Percentiles rank a stretch among this genome's conserved stretches.
Evolutionary conservation across 2,113 vertebrate species (phyloP).

Genomic region (Oceanites oceanicus): DNA sequence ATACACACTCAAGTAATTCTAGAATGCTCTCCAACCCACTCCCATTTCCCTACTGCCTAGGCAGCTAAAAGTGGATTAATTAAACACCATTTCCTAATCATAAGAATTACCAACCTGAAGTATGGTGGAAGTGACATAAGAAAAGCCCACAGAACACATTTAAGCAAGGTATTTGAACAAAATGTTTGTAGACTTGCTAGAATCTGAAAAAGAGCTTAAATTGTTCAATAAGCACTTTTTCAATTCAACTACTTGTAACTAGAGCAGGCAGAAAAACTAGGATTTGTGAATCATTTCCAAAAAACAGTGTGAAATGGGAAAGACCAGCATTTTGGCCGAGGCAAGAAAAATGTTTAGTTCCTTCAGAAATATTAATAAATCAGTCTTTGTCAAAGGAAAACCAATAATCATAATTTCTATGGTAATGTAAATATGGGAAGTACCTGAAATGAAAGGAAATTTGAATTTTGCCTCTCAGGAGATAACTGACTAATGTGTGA

Average conservation of each 20-base stretch:
- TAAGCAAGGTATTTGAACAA: background rate
- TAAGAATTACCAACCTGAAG: background rate
- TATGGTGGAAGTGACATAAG: background rate
- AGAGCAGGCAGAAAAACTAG: background rate
- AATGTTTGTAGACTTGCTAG: background rate
- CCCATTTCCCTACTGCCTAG: background rate
- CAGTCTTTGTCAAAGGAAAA: background rate
- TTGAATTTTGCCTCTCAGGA: background rate
- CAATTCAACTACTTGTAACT: background rate
- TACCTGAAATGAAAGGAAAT: conserved; percentile 1
- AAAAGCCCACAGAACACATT: background rate
- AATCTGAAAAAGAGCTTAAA: background rate
- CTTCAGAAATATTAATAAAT: background rate
- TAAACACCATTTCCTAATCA: background rate
- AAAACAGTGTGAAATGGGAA: background rate
- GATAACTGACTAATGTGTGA: background rate
- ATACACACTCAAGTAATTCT: background rate
- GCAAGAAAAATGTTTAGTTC: background rate
- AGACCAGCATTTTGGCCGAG: background rate
- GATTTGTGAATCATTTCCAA: background rate
- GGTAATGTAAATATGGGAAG: background rate
- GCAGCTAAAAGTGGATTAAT: background rate
- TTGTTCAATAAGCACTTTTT: background rate
- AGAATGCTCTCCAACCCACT: background rate
- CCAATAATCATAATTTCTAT: background rate